Evolutionary conservation across 2,888 invertebrate species (phyloP), one percentile per base, ranked within the genome.

Genomic region (Eubasilissa splendida): DNA sequence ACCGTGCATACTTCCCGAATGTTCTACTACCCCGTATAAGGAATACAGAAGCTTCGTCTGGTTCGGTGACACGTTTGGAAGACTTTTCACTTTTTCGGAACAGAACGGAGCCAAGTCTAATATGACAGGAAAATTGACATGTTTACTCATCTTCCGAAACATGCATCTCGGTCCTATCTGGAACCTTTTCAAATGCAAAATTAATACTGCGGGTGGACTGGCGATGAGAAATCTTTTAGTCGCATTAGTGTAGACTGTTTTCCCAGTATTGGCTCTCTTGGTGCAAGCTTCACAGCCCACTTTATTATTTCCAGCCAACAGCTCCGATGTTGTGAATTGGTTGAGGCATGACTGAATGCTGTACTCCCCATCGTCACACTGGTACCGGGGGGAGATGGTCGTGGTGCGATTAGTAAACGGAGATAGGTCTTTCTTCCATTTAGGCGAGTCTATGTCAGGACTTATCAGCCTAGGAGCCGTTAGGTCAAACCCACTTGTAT

Each of bases 181-280:
- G 90, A 99, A 99, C 83, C 99, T 91, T 89, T 99, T 99, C 84
- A 99, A 89, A 87, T 99, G 99, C 33, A 99, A 89, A 77, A 99
- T 99, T 1, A 99, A 91, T 76, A 99, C 95, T 4, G 97, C 96
- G 0, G 99, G 99, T 42, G 98, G 97, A 86, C 94, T 94, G 84
- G 96, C 96, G 53, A 99, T 94, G 59, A 98, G 91, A 88, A 96
- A 93, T 85, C 96, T 95, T 87, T 96, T 95, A 0, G 95, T 95
- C 63, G 96, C 95, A 86, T 95, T 94, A 0, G 96, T 95, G 87
- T 95, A 94, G 0, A 96, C 92, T 5, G 94, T 93, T 86, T 95
- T 95, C 22, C 93, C 93, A 79, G 93, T 92, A 84, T 94, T 94
- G 83, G 92, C 90, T n/a, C 93, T 89, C 84, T 93, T 93, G 0